Evolutionary conservation across 2,888 invertebrate genomes (phyloP).

Genomic region (Ormyrus rosae): DNA sequence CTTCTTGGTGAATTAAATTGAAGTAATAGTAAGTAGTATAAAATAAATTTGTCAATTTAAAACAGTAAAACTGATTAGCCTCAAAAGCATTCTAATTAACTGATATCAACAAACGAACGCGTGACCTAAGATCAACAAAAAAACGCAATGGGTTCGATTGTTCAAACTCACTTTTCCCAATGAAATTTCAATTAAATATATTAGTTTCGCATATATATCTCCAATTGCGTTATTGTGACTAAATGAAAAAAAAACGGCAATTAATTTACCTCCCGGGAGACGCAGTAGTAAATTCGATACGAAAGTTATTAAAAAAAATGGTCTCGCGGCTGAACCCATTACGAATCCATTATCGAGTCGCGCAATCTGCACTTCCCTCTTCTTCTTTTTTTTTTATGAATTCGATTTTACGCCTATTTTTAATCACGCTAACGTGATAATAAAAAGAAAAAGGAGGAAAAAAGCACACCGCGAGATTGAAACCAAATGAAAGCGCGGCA

Average conservation of each 20-base stretch:
- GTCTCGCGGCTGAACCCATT: neutral
- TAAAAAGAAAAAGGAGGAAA: neutral
- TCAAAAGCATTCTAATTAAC: too few relatives aligned
- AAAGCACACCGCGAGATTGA: too few relatives aligned
- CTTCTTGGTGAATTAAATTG: too few relatives aligned
- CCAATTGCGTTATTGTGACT: constrained; percentile 1
- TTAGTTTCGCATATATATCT: neutral
- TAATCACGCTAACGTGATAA: constrained; percentile 24
- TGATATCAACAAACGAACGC: too few relatives aligned
- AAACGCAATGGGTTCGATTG: too few relatives aligned
- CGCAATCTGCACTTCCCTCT: neutral
- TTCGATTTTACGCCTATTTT: constrained; percentile 2
- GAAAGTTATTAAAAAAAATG: constrained; percentile 9
- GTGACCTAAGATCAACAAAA: too few relatives aligned
- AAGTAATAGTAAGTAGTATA: too few relatives aligned
- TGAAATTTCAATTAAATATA: neutral
- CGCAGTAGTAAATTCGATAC: constrained; percentile 4
- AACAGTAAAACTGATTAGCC: too few relatives aligned
- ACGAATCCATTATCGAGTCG: constrained; percentile 17
- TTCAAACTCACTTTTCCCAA: too few relatives aligned
- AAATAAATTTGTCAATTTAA: too few relatives aligned
- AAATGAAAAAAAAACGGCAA: neutral
- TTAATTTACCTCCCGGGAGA: neutral
- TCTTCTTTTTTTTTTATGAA: neutral
- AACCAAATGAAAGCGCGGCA: too few relatives aligned